These are phyloP conservation scores for Eremophila alpestris DNA, from an alignment of 2,797 vertebrate genomes.

Conservation along the genomic window DNA sequence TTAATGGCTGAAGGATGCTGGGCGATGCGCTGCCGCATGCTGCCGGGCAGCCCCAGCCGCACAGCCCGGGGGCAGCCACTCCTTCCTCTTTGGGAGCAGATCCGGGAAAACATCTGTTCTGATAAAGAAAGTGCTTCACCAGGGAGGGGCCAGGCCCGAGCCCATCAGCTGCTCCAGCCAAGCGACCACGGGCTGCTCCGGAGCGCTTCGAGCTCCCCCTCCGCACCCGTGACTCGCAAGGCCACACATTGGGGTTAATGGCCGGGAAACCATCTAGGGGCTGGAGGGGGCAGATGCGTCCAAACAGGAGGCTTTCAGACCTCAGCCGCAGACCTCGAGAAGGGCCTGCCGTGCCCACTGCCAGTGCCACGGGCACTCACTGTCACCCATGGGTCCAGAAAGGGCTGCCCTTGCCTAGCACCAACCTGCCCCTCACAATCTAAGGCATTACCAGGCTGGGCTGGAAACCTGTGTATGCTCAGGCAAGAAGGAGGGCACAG, in stretches of 20 bases:
- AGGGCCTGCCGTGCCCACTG: background rate
- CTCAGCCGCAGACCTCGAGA: background rate
- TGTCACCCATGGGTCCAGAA: background rate
- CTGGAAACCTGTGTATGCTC: background rate
- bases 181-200: background rate
- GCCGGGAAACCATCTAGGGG: background rate
- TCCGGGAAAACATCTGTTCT: slow-evolving; percentile 60
- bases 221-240: background rate
- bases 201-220: background rate
- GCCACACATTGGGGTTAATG: slow-evolving; percentile 1
- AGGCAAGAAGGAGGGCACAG: background rate
- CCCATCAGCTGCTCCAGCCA: slow-evolving; percentile 1
- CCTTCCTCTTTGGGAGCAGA: background rate
- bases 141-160: background rate
- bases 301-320: background rate
- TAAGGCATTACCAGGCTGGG: background rate
- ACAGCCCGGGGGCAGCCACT: background rate
- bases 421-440: background rate
- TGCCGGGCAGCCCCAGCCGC: background rate
- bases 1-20: slow-evolving; percentile 52
- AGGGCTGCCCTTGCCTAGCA: background rate
- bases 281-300: background rate
- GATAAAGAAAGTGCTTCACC: slow-evolving; percentile 34
- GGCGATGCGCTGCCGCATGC: background rate
- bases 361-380: background rate